A percentile compares a stretch with the other conserved stretches of the same genome.
Evolutionary conservation across 2,113 vertebrate species (phyloP).

Genomic region (Toxotes jaculatrix): DNA sequence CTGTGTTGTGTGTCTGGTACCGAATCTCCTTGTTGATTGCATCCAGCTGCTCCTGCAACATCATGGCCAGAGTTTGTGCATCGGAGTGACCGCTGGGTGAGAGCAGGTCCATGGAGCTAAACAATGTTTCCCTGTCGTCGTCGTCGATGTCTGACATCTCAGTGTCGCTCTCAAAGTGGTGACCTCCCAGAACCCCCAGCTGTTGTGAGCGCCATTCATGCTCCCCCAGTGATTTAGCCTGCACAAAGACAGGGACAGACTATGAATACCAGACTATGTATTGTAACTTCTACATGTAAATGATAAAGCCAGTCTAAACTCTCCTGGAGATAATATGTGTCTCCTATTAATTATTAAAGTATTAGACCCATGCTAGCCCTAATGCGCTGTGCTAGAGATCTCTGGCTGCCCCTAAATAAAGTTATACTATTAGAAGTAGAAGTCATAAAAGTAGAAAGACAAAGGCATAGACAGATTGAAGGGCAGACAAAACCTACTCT

Average conservation of each 20-base stretch:
- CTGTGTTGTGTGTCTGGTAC: constrained; percentile 72
- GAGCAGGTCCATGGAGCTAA: constrained; percentile 98
- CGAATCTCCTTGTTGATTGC: constrained; percentile 99
- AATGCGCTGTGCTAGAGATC: background rate
- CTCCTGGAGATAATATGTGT: background rate
- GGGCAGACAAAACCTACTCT: background rate
- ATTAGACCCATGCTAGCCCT: background rate
- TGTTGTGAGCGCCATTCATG: constrained; percentile 97
- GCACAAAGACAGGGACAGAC: background rate
- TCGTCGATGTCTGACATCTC: constrained; percentile 99
- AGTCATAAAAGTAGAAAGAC: background rate
- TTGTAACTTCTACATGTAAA: background rate
- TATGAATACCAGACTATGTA: background rate
- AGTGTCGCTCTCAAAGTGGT: constrained; percentile 97
- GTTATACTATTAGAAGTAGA: background rate
- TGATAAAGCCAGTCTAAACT: no score
- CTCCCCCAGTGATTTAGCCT: constrained; percentile 97
- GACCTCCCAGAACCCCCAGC: constrained; percentile 90
- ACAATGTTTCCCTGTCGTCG: constrained; percentile 95
- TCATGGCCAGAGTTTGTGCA: constrained; percentile 98
- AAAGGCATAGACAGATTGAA: no score
- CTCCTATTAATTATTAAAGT: background rate
- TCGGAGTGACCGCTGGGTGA: constrained; percentile 97
- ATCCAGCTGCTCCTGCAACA: constrained; percentile 98
- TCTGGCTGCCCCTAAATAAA: background rate